A percentile compares a stretch with the other conserved stretches of the same genome.
These are phyloP conservation scores for Todiramphus chloris DNA, from an alignment of 2,113 vertebrate species.

Conservation along the genomic window DNA sequence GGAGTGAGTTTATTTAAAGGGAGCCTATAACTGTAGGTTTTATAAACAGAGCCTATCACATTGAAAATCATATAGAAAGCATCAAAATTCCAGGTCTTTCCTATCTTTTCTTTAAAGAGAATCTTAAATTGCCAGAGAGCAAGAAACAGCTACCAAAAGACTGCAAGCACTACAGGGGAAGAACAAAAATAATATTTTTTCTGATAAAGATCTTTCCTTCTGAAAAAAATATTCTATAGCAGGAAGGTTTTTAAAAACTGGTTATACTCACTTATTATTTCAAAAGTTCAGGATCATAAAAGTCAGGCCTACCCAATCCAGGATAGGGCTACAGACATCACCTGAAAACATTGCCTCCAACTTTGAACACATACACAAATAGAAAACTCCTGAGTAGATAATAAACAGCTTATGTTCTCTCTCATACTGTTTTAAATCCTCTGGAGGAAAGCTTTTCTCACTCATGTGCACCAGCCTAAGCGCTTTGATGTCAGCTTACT, in stretches of 20 bases:
- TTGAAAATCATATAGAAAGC: not conserved
- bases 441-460: not conserved
- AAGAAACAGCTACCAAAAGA: not conserved
- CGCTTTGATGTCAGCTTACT: not conserved
- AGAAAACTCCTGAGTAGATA: not conserved
- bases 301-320: not conserved
- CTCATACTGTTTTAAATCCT: not conserved
- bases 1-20: not conserved
- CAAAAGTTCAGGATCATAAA: not conserved
- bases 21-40: accelerated
- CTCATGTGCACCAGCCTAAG: not conserved
- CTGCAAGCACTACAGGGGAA: not conserved
- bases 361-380: not conserved
- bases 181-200: not conserved
- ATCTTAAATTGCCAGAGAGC: not conserved
- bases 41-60: not conserved
- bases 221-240: not conserved
- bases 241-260: not conserved
- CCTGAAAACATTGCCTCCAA: not conserved
- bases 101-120: not conserved
- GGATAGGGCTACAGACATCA: not conserved
- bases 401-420: not conserved
- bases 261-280: not conserved
- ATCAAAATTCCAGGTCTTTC: not conserved
- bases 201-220: not conserved